phyloP scores from a whole-genome alignment of 2,113 vertebrate genomes.

The Gila orcuttii region DNA sequence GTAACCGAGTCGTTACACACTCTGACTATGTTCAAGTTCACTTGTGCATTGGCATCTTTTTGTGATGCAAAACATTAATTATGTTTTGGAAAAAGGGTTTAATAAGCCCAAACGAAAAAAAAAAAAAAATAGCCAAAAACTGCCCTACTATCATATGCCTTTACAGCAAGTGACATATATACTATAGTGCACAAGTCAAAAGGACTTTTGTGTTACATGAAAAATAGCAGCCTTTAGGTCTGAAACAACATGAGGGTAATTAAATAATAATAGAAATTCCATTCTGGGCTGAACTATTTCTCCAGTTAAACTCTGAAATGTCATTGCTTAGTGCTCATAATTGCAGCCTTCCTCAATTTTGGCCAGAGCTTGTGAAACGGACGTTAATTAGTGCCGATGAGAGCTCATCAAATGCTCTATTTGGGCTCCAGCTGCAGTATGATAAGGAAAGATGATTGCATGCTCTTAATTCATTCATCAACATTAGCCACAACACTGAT shows the following conservation, averaged over 20 bases:
- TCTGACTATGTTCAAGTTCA: no score
- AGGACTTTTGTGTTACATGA: no score
- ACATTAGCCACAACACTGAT: conserved; percentile 35
- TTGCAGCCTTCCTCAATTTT: conserved; percentile 4
- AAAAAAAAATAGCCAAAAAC: no score
- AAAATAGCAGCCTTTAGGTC: neutral
- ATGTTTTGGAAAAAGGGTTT: no score
- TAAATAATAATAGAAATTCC: neutral
- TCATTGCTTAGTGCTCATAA: neutral
- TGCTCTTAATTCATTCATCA: conserved; percentile 30
- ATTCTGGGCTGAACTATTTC: neutral
- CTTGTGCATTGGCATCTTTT: no score
- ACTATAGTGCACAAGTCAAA: neutral
- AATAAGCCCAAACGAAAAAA: neutral
- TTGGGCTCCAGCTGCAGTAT: conserved; percentile 32
- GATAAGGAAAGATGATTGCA: conserved; percentile 29
- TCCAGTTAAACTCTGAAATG: conserved; percentile 6
- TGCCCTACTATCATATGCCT: neutral
- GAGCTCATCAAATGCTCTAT: conserved; percentile 25
- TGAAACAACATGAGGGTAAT: neutral
- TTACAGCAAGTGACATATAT: neutral
- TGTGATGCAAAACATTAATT: no score
- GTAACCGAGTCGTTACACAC: no score
- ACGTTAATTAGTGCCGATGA: conserved; percentile 11
- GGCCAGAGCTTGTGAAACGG: neutral